These are phyloP conservation scores for Drosophila birchii DNA, from an alignment of 2,888 invertebrate species.

Conservation along the genomic window DNA sequence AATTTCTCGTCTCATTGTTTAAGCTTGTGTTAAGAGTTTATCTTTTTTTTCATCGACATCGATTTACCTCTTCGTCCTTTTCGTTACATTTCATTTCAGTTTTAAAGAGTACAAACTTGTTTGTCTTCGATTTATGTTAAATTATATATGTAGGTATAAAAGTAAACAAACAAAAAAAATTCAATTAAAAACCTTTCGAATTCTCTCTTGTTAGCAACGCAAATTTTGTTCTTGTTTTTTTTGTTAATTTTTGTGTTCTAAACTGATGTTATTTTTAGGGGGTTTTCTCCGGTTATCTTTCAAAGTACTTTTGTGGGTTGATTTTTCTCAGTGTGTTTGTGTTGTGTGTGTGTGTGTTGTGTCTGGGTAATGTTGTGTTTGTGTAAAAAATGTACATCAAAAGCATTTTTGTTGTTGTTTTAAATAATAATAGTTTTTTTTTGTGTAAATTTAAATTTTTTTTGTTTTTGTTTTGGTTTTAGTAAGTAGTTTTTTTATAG, in stretches of 20 bases:
- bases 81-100: constrained; percentile 10
- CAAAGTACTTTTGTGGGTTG: constrained; percentile 69
- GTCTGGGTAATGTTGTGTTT: constrained; percentile 32
- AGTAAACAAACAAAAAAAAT: constrained; percentile 45
- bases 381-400: constrained; percentile 63
- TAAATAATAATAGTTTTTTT: constrained; percentile 54
- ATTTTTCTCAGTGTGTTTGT: constrained; percentile 27
- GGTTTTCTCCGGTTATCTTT: constrained; percentile 32
- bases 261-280: constrained; percentile 13
- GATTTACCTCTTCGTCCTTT: constrained; percentile 15
- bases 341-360: constrained; percentile 16
- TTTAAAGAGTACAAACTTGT: constrained; percentile 56
- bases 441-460: constrained; percentile 41
- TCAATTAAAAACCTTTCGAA: constrained; percentile 43
- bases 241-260: constrained; percentile 11
- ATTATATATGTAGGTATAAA: constrained; percentile 41
- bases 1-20: constrained; percentile 24
- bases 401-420: constrained; percentile 64
- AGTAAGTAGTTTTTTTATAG: constrained; percentile 58
- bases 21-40: constrained; percentile 47
- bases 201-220: constrained; percentile 56
- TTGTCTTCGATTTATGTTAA: constrained; percentile 52
- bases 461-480: constrained; percentile 49
- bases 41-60: constrained; percentile 35
- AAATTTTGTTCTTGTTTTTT: constrained; percentile 39